Conservation (phyloP, 1,140 invertebrate genomes). For the Aculops lycopersici region DNA sequence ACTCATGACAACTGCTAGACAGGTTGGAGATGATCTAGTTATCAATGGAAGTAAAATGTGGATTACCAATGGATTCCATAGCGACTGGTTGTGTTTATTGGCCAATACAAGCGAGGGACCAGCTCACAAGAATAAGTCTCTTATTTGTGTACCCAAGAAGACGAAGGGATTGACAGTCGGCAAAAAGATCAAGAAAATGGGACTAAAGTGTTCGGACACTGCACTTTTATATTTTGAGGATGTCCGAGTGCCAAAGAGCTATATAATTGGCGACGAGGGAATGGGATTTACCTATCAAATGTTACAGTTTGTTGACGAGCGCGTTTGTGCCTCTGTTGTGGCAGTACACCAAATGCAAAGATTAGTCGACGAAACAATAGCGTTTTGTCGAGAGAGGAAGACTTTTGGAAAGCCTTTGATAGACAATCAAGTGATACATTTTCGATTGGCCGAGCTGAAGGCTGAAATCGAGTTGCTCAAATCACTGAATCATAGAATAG, state of each 20-base stretch:
- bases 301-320: constrained; percentile 26
- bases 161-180: constrained; percentile 15
- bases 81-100: constrained; percentile 27
- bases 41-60: constrained; percentile 27
- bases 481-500: constrained; percentile 18
- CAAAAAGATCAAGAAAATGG: constrained; percentile 22
- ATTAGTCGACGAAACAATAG: constrained; percentile 19
- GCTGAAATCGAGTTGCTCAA: constrained; percentile 22
- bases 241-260: constrained; percentile 20
- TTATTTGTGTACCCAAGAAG: constrained; percentile 25
- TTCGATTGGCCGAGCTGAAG: constrained; percentile 21
- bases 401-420: constrained; percentile 22
- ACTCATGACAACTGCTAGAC: constrained; percentile 18
- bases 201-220: constrained; percentile 23
- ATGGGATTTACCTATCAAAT: constrained; percentile 27
- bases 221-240: constrained; percentile 27
- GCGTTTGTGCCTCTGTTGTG: constrained; percentile 17
- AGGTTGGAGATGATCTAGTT: constrained; percentile 20
- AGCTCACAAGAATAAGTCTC: constrained; percentile 23
- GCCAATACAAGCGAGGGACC: constrained; percentile 20
- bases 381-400: constrained; percentile 20
- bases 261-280: constrained; percentile 27
- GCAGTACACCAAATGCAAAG: constrained; percentile 17
- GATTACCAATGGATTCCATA: constrained; percentile 24
- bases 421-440: constrained; percentile 23